phyloP scores from a whole-genome alignment of 2,113 vertebrate genomes.

The Xenus cinereus region DNA sequence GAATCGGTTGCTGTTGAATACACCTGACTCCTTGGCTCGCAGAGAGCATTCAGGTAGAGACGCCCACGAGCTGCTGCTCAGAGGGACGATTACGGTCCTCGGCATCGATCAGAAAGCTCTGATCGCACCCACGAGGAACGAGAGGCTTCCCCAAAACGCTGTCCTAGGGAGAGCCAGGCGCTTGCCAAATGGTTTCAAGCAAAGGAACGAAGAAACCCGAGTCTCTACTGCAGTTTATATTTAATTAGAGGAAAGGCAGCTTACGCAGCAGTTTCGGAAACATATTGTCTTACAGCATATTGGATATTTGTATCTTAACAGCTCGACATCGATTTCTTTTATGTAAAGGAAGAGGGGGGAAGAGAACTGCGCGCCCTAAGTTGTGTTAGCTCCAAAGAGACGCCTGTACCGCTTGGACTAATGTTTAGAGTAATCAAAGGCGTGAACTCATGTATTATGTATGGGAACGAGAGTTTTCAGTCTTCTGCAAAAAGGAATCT shows the following conservation, averaged over 20 bases:
- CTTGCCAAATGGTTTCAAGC: not conserved
- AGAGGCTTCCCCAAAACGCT: not conserved
- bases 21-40: not conserved
- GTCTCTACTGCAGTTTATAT: not conserved
- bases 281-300: conserved; percentile 56
- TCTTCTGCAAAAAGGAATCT: conserved; percentile 45
- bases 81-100: not conserved
- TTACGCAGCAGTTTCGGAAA: conserved; percentile 50
- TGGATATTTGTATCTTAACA: conserved; percentile 53
- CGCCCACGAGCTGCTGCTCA: not conserved
- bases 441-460: conserved; percentile 64
- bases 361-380: conserved; percentile 7
- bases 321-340: conserved; percentile 37
- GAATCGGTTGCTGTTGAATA: not conserved
- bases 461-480: conserved; percentile 59
- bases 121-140: not conserved
- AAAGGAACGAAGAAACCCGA: not conserved
- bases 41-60: not conserved
- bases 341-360: conserved; percentile 3
- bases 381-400: conserved; percentile 46
- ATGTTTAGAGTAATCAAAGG: conserved; percentile 60
- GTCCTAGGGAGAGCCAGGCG: not conserved
- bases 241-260: conserved; percentile 62
- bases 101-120: not conserved
- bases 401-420: conserved; percentile 35